A percentile compares a stretch with the other conserved stretches of the same genome.
phyloP scores from a whole-genome alignment of 2,113 vertebrate genomes.

The Phaethornis superciliosus region DNA sequence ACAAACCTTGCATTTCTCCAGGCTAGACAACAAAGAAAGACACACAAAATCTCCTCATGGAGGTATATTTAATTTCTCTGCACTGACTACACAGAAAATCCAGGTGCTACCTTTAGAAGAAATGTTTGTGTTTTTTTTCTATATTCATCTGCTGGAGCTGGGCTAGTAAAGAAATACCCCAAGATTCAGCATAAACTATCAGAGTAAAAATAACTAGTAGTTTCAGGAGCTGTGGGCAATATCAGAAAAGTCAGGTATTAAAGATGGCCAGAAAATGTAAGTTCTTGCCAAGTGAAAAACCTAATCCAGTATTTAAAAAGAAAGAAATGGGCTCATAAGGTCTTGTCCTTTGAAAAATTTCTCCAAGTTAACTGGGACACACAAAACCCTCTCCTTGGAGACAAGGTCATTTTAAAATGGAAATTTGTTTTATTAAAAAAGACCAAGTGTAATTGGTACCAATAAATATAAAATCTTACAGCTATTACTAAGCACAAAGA shows the following conservation, averaged over 20 bases:
- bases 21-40: neutral
- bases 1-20: neutral
- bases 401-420: neutral
- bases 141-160: neutral
- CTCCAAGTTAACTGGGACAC: neutral
- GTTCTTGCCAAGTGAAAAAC: neutral
- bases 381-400: neutral
- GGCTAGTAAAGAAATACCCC: neutral
- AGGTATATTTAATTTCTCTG: neutral
- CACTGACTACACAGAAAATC: neutral
- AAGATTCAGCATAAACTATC: neutral
- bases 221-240: neutral
- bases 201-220: neutral
- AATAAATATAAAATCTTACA: slow-evolving; percentile 24
- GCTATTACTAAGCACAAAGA: neutral
- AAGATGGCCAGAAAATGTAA: neutral
- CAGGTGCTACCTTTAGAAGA: neutral
- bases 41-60: neutral
- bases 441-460: neutral
- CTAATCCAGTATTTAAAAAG: neutral
- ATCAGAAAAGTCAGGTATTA: neutral
- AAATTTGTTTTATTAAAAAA: neutral
- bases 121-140: neutral
- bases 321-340: neutral
- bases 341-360: neutral